Conservation (phyloP, 1,140 invertebrate species). For the Spodoptera frugiperda region DNA sequence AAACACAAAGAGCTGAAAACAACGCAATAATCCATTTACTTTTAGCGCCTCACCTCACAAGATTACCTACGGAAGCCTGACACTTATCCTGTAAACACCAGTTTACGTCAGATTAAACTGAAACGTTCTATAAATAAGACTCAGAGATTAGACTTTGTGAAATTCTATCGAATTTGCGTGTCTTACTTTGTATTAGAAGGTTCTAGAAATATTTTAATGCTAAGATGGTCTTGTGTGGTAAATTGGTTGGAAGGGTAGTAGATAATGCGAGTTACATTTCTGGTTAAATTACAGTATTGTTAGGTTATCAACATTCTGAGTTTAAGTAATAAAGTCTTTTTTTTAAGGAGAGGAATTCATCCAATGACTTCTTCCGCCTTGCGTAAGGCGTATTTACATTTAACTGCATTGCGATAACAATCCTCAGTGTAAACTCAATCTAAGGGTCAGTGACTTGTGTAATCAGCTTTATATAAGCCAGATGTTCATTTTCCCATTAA, state of each 20-base stretch:
- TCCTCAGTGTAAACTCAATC: too few relatives aligned
- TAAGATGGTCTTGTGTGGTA: background rate
- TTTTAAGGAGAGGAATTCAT: too few relatives aligned
- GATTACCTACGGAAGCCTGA: slow-evolving; percentile 49
- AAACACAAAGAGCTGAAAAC: background rate
- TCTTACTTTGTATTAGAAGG: background rate
- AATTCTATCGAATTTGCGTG: background rate
- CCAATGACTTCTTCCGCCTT: too few relatives aligned
- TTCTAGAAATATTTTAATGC: background rate
- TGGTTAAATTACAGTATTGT: too few relatives aligned
- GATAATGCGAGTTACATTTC: too few relatives aligned
- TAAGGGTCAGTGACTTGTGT: too few relatives aligned
- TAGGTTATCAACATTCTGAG: too few relatives aligned
- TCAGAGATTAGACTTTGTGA: background rate
- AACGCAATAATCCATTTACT: slow-evolving; percentile 56
- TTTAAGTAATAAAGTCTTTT: too few relatives aligned
- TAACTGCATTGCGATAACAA: too few relatives aligned
- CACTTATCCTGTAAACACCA: slow-evolving; percentile 47
- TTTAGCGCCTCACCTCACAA: slow-evolving; percentile 50
- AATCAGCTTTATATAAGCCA: too few relatives aligned
- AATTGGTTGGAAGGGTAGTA: background rate
- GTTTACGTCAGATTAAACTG: slow-evolving; percentile 50
- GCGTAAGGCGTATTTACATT: too few relatives aligned
- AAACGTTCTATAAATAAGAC: slow-evolving; percentile 10
- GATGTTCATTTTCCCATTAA: too few relatives aligned